Percentiles rank a stretch among this genome's conserved stretches.
phyloP scores from a whole-genome alignment of 1,140 invertebrate genomes.

The Cepaea nemoralis region DNA sequence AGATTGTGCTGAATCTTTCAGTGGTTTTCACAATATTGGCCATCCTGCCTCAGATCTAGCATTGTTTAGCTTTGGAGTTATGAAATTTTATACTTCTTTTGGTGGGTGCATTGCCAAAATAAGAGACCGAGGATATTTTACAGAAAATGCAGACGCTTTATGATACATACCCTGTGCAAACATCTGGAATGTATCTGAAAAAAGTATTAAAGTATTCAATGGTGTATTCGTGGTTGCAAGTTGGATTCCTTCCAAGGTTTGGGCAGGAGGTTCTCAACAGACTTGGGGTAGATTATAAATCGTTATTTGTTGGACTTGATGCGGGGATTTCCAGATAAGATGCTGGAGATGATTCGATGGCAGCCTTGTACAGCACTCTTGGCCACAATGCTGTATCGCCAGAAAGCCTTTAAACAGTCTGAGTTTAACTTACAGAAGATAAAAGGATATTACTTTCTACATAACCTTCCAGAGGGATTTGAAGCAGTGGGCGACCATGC shows the following conservation, averaged over 20 bases:
- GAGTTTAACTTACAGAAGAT: conserved; percentile 54
- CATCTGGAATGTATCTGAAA: conserved; percentile 59
- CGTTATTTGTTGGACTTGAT: conserved; percentile 58
- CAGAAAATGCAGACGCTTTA: conserved; percentile 60
- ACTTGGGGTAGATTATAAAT: conserved; percentile 64
- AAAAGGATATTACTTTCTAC: conserved; percentile 67
- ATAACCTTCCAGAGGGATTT: conserved; percentile 58
- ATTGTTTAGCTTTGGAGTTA: conserved; percentile 72
- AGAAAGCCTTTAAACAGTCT: conserved; percentile 53
- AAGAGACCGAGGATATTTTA: conserved; percentile 56
- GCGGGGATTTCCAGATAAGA: conserved; percentile 67
- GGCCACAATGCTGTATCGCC: conserved; percentile 56
- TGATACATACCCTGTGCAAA: conserved; percentile 59
- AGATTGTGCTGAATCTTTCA: conserved; percentile 71
- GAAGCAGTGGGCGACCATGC: conserved; percentile 64
- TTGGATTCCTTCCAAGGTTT: conserved; percentile 59
- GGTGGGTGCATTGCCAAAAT: conserved; percentile 71
- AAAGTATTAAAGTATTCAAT: conserved; percentile 67
- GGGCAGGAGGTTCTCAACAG: conserved; percentile 43
- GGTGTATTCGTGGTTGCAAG: conserved; percentile 62
- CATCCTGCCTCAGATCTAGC: conserved; percentile 66
- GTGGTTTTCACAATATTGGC: conserved; percentile 67
- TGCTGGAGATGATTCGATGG: conserved; percentile 64
- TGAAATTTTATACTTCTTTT: conserved; percentile 70
- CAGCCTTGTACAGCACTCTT: conserved; percentile 67